A percentile compares a stretch with the other conserved stretches of the same genome.
Conservation (phyloP, 2,113 vertebrate genomes). For the Chloebia gouldiae region DNA sequence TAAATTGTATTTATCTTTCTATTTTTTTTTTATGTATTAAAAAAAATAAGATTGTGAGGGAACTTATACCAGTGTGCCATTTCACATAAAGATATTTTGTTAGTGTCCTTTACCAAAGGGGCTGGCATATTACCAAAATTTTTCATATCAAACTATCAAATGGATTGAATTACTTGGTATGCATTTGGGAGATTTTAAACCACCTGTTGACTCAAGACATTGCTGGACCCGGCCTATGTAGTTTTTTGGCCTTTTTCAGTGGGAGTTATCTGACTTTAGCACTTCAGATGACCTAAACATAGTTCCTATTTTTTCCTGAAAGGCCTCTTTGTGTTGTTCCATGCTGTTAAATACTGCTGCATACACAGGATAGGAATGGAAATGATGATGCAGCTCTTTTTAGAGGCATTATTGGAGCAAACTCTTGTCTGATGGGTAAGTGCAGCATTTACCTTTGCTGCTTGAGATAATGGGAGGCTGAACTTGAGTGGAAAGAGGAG, state of each 20-base stretch:
- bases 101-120: neutral
- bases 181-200: neutral
- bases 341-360: neutral
- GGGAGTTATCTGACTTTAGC: neutral
- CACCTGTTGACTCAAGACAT: fast-evolving
- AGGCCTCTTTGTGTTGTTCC: neutral
- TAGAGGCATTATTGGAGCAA: neutral
- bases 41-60: neutral
- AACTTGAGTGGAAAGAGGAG: neutral
- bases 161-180: neutral
- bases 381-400: neutral
- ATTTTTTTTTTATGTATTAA: neutral
- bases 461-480: neutral
- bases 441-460: neutral
- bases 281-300: fast-evolving
- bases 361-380: neutral
- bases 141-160: neutral
- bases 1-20: too few species aligned
- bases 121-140: neutral
- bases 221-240: neutral
- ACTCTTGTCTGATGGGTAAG: neutral
- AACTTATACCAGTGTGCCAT: neutral
- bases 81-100: neutral
- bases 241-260: neutral
- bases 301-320: neutral